Percentiles rank a stretch among this genome's conserved stretches.
These are phyloP conservation scores for Minunthozetes semirufus DNA, from an alignment of 2,888 invertebrate genomes.

Conservation along the genomic window DNA sequence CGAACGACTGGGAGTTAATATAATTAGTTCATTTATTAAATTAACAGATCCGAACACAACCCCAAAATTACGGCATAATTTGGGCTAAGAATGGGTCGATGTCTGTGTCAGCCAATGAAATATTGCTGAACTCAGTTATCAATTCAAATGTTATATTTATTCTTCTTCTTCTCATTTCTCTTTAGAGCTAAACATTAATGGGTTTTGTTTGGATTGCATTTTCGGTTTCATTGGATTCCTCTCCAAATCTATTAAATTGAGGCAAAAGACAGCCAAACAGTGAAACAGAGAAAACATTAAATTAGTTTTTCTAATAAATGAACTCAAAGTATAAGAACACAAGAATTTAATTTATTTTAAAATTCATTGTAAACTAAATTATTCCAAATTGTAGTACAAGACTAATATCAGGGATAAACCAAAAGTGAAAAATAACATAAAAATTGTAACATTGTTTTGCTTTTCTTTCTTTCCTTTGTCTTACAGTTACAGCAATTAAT, in stretches of 20 bases:
- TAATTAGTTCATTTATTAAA: slow-evolving; percentile 6
- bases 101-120: slow-evolving; percentile 16
- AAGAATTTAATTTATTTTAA: too few relatives aligned
- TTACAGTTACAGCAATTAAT: neutral
- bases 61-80: neutral
- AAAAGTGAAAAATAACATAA: too few relatives aligned
- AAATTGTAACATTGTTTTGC: too few relatives aligned
- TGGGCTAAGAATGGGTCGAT: neutral
- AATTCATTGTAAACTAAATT: too few relatives aligned
- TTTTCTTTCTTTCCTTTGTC: neutral
- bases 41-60: neutral
- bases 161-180: neutral
- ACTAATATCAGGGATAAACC: too few relatives aligned
- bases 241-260: neutral
- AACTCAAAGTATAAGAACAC: neutral
- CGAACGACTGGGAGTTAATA: neutral
- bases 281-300: neutral
- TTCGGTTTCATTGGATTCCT: too few relatives aligned
- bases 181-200: slow-evolving; percentile 7
- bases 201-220: slow-evolving; percentile 22
- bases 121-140: slow-evolving; percentile 16
- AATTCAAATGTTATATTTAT: slow-evolving; percentile 21
- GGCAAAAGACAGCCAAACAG: too few relatives aligned
- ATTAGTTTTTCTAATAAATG: neutral
- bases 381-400: too few relatives aligned